Conservation (phyloP, 2,888 invertebrate species). For the Mystacides longicornis region DNA sequence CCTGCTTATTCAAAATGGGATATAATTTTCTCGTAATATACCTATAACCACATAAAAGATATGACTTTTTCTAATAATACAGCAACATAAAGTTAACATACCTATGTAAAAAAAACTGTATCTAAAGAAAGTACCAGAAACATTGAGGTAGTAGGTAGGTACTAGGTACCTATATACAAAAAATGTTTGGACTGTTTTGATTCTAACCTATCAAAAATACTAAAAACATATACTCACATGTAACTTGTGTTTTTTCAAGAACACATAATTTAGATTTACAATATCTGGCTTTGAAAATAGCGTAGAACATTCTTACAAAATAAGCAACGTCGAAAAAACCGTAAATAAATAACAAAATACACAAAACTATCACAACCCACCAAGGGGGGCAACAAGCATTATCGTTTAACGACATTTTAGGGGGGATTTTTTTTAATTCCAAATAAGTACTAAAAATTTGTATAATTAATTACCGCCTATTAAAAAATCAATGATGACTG, state of each 20-base stretch:
- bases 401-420: conserved; percentile 16
- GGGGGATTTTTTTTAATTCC: background rate
- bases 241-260: conserved; percentile 57
- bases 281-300: conserved; percentile 57
- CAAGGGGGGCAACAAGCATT: conserved; percentile 13
- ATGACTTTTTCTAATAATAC: no score
- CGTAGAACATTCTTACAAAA: conserved; percentile 60
- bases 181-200: no score
- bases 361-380: conserved; percentile 42
- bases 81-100: no score
- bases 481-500: no score
- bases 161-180: no score
- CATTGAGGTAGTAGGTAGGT: no score
- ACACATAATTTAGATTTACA: conserved; percentile 61
- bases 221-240: conserved; percentile 52
- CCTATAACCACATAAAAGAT: no score
- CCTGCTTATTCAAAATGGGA: no score
- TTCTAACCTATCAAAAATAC: no score
- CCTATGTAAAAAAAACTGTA: no score
- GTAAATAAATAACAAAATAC: conserved; percentile 49
- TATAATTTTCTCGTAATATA: no score
- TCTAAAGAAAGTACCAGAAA: no score
- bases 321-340: conserved; percentile 61
- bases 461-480: background rate
- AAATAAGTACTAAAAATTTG: background rate